These are phyloP conservation scores for Enchytraeus crypticus DNA, from an alignment of 2,888 invertebrate species.

Conservation along the genomic window DNA sequence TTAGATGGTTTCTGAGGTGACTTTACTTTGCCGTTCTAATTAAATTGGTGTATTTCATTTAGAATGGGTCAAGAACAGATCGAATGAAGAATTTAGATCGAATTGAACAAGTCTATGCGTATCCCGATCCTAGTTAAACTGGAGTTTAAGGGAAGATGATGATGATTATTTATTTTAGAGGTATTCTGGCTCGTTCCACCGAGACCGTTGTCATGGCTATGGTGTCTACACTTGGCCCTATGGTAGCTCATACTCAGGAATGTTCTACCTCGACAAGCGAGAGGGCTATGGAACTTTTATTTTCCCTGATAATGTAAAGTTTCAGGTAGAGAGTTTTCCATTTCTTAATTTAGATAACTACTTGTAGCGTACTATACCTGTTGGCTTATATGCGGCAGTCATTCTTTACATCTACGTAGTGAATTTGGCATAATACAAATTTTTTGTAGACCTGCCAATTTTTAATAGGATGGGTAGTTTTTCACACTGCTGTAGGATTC, in stretches of 20 bases:
- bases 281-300: slow-evolving; percentile 45
- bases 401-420: too few species aligned
- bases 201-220: slow-evolving; percentile 44
- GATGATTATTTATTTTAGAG: too few species aligned
- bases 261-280: slow-evolving; percentile 45
- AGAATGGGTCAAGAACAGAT: too few species aligned
- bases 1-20: too few species aligned
- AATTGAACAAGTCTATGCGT: too few species aligned
- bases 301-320: slow-evolving; percentile 39
- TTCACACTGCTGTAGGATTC: slow-evolving; percentile 4
- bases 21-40: too few species aligned
- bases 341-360: too few species aligned
- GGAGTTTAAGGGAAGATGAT: too few species aligned
- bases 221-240: slow-evolving; percentile 45
- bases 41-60: too few species aligned
- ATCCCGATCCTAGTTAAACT: too few species aligned
- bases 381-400: background rate
- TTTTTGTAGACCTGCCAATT: too few species aligned
- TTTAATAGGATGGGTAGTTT: background rate
- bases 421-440: too few species aligned
- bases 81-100: slow-evolving; percentile 3
- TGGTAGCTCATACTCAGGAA: slow-evolving; percentile 38
- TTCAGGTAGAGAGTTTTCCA: slow-evolving; percentile 37
- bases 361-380: background rate
- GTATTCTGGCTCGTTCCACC: slow-evolving; percentile 42